Percentiles rank a stretch among this genome's conserved stretches.
phyloP scores from a whole-genome alignment of 2,113 vertebrate genomes.

The Hystrix cristata region DNA sequence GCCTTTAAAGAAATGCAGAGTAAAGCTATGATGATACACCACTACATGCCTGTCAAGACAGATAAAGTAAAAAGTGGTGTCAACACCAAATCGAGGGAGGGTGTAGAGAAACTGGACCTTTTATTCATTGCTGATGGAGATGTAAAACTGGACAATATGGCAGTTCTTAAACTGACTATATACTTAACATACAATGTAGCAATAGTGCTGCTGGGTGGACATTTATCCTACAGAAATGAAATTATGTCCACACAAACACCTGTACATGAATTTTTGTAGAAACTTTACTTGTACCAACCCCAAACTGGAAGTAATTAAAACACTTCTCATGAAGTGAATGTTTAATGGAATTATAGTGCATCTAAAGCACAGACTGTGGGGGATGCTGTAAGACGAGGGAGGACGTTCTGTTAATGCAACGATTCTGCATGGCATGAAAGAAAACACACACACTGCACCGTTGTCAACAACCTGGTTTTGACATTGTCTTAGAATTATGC shows the following conservation, averaged over 20 bases:
- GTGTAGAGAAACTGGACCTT: too few species aligned
- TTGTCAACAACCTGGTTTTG: not conserved
- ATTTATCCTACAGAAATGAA: not conserved
- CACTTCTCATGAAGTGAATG: too few species aligned
- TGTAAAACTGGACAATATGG: not conserved
- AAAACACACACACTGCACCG: accelerated
- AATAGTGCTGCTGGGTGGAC: too few species aligned
- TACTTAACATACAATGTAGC: not conserved
- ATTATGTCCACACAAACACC: not conserved
- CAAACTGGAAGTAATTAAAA: not conserved
- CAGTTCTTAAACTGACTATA: not conserved
- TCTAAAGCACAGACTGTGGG: accelerated
- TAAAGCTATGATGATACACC: not conserved
- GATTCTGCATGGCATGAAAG: not conserved
- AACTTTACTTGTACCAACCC: not conserved
- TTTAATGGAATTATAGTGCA: not conserved
- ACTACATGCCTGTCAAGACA: not conserved
- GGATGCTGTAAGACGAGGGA: not conserved
- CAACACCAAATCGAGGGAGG: not conserved
- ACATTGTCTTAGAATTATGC: not conserved
- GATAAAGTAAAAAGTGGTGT: not conserved
- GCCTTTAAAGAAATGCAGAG: not conserved
- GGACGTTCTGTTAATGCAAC: too few species aligned
- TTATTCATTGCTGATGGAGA: too few species aligned
- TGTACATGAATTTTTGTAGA: not conserved